Conservation (phyloP, 2,888 invertebrate species). For the Lucinisca nassula region DNA sequence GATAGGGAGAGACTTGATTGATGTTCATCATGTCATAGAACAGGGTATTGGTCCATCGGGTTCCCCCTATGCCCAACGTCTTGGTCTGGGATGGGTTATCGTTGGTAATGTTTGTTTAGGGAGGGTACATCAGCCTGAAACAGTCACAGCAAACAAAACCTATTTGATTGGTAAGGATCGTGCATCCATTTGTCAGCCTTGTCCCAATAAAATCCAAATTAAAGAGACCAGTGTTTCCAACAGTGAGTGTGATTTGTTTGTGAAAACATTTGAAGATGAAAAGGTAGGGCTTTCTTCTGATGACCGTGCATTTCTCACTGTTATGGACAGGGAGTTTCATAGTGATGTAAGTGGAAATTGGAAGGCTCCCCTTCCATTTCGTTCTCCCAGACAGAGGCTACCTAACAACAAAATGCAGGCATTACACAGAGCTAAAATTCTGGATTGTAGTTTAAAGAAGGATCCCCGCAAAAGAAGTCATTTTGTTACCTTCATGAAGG, state of each 20-base stretch:
- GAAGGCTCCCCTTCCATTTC: slow-evolving; percentile 65
- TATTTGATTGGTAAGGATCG: slow-evolving; percentile 1
- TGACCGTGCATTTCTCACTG: slow-evolving; percentile 46
- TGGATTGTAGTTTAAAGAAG: slow-evolving; percentile 50
- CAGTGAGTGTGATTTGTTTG: slow-evolving; percentile 19
- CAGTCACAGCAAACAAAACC: slow-evolving; percentile 24
- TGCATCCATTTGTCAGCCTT: slow-evolving; percentile 22
- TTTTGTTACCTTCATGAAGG: slow-evolving; percentile 64
- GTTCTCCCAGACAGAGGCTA: slow-evolving; percentile 12
- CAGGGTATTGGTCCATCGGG: slow-evolving; percentile 30
- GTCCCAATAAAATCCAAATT: slow-evolving; percentile 10
- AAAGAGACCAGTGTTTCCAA: neutral
- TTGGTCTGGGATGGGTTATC: slow-evolving; percentile 49
- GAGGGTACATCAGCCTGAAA: slow-evolving; percentile 2
- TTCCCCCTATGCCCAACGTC: slow-evolving; percentile 51
- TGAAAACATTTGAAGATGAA: slow-evolving; percentile 46
- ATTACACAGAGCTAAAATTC: slow-evolving; percentile 36
- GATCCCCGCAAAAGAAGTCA: slow-evolving; percentile 50
- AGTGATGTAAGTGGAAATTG: slow-evolving; percentile 50
- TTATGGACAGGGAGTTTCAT: slow-evolving; percentile 49
- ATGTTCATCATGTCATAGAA: slow-evolving; percentile 54
- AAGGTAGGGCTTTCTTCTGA: slow-evolving; percentile 54
- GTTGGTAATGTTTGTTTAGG: slow-evolving; percentile 50
- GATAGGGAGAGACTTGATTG: slow-evolving; percentile 55
- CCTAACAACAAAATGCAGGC: slow-evolving; percentile 60